Evolutionary conservation across 2,888 invertebrate genomes (phyloP).

Genomic region (Thyatira batis): DNA sequence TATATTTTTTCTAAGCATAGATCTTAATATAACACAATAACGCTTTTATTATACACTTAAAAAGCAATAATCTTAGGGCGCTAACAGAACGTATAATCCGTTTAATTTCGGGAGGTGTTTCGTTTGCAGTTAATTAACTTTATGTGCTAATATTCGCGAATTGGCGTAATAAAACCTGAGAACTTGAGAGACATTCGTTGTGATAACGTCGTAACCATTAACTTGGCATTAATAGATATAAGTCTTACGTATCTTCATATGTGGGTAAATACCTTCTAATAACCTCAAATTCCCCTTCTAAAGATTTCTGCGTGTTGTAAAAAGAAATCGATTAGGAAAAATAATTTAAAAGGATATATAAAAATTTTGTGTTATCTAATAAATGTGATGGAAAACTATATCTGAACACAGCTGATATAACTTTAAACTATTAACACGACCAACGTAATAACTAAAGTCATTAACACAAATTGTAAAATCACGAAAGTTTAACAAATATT

Average conservation of each 20-base stretch:
- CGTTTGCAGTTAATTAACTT: conserved; percentile 58
- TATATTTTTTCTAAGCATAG: not conserved
- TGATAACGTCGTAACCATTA: conserved; percentile 25
- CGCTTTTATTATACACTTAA: conserved; percentile 43
- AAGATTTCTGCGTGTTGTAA: no score
- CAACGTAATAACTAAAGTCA: not conserved
- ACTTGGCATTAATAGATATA: conserved; percentile 11
- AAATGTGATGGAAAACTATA: no score
- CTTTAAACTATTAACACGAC: not conserved
- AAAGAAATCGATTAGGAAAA: no score
- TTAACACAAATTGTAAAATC: conserved; percentile 2
- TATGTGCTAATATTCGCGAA: conserved; percentile 49
- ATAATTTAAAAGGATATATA: no score
- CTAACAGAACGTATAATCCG: conserved; percentile 38
- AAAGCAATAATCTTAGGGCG: conserved; percentile 31
- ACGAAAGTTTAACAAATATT: not conserved
- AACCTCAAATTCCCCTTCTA: no score
- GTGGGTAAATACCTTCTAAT: no score
- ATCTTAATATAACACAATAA: conserved; percentile 17
- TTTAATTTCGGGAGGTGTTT: conserved; percentile 48
- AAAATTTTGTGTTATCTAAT: no score
- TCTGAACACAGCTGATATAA: no score
- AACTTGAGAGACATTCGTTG: conserved; percentile 30
- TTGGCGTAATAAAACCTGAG: conserved; percentile 53
- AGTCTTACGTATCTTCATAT: not conserved